Evolutionary conservation across 37 sponge, comb jelly and placozoan genomes (phyloP), one percentile per base, ranked within the genome.

Genomic region (Cliona cf. orientalis): DNA sequence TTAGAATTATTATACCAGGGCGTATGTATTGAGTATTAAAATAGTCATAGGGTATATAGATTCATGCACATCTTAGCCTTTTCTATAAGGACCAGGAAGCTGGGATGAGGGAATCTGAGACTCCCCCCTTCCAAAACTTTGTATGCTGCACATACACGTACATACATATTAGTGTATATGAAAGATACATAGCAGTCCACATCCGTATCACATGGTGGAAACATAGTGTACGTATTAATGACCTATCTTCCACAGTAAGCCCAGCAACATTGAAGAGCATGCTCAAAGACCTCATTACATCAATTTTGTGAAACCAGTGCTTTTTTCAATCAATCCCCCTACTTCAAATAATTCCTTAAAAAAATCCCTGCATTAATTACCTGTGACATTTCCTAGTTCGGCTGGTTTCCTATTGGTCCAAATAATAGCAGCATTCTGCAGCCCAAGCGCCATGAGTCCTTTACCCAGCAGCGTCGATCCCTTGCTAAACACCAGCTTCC

Each of bases 381-480:
- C 76, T 66, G 76, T 76, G 12, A 84, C 64, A 45, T 21, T 5
- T 4, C 70, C 69, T 1, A 84, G 40, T 23, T 70, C 76, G 14
- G 22, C 45, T 0, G 84, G 84, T 45, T 68, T 84, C 25, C 70
- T 23, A 26, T 55, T 66, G 1, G 55, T 25, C 84, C 84, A 84
- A 23, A 84, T 59, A 66, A 84, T 75, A 23, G 45, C 59, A 2
- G 84, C 42, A 38, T 53, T 75, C 34, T 40, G 76, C n/a, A 84
- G 69, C 26, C 67, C 76, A 35, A 84, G 29, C 2, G 69, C 84
- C 31, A 84, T 45, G 42, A 84, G 46, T 0, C 84, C 84, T 25
- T 84, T 84, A 0, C 69, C 76, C 84, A 26, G 57, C 19, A 84
- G 59, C 4, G 66, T 49, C 0, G 84, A 84, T 1, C 22, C 68